A percentile compares a stretch with the other conserved stretches of the same genome.
Evolutionary conservation across 2,113 vertebrate species (phyloP).

Genomic region (Psettodes erumei): DNA sequence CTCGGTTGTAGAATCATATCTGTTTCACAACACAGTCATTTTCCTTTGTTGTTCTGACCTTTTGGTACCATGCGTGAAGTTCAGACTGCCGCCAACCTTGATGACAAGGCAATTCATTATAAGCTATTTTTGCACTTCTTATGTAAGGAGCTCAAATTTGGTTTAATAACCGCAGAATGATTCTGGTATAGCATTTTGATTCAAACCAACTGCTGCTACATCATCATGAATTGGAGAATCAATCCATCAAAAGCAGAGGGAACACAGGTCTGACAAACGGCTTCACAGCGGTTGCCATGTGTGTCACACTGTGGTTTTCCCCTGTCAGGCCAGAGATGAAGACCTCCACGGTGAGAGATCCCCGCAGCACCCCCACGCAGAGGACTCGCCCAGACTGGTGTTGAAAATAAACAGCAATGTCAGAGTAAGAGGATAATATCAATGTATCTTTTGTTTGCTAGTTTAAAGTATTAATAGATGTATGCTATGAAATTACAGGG

Average conservation of each 20-base stretch:
- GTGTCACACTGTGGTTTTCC: constrained; percentile 55
- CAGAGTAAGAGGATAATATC: constrained; percentile 76
- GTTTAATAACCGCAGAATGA: constrained; percentile 29
- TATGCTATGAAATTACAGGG: constrained; percentile 21
- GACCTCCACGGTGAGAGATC: constrained; percentile 80
- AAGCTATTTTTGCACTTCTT: constrained; percentile 50
- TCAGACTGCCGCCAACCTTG: constrained; percentile 22
- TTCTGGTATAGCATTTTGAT: constrained; percentile 29
- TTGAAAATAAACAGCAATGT: constrained; percentile 82
- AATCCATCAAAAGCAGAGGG: constrained; percentile 22
- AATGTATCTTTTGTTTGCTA: constrained; percentile 52
- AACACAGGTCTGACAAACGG: constrained; percentile 27
- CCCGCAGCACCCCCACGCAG: constrained; percentile 74
- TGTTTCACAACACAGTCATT: constrained; percentile 46
- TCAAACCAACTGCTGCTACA: constrained; percentile 7
- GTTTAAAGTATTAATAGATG: constrained; percentile 22
- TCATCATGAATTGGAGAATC: background rate
- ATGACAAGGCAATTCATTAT: constrained; percentile 45
- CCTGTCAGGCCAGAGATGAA: constrained; percentile 81
- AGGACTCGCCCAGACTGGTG: constrained; percentile 80
- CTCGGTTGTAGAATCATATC: constrained; percentile 37
- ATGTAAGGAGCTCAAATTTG: constrained; percentile 44
- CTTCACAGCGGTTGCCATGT: constrained; percentile 18
- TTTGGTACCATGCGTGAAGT: constrained; percentile 27
- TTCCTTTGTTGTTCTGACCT: constrained; percentile 48